A percentile compares a stretch with the other conserved stretches of the same genome.
These are phyloP conservation scores for Agapostemon virescens DNA, from an alignment of 2,888 invertebrate genomes.

Conservation along the genomic window DNA sequence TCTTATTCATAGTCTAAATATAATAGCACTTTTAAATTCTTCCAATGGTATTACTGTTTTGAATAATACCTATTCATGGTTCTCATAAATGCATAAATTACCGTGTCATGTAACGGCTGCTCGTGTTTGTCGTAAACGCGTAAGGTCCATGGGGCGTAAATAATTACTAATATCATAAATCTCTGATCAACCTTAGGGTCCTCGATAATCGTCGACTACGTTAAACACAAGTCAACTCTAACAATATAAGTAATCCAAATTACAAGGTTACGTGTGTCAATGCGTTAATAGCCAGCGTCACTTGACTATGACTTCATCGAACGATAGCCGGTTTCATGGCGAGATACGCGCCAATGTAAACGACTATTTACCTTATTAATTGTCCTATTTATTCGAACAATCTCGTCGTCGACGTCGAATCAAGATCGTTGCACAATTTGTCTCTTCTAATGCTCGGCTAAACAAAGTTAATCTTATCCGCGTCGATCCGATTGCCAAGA, in stretches of 20 bases:
- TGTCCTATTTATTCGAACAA: neutral
- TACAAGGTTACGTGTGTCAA: neutral
- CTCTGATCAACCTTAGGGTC: too few relatives aligned
- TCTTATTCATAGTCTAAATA: too few relatives aligned
- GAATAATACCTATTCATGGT: too few relatives aligned
- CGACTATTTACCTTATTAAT: neutral
- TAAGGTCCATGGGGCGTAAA: too few relatives aligned
- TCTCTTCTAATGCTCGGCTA: neutral
- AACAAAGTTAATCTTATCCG: conserved; percentile 3
- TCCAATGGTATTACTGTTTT: too few relatives aligned
- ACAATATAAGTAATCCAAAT: neutral
- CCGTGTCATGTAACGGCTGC: too few relatives aligned
- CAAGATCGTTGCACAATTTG: neutral
- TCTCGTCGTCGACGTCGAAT: neutral
- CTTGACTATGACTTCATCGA: neutral
- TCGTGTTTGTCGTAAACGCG: too few relatives aligned
- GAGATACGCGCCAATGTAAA: neutral
- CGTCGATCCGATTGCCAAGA: neutral
- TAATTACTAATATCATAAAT: too few relatives aligned
- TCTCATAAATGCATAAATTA: too few relatives aligned
- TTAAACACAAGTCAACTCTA: too few relatives aligned
- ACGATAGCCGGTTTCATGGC: neutral
- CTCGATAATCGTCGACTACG: too few relatives aligned
- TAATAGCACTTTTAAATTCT: too few relatives aligned
- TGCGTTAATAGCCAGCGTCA: neutral